Conservation (phyloP, 2,797 vertebrate genomes). For the Eurystomus glaucurus region DNA sequence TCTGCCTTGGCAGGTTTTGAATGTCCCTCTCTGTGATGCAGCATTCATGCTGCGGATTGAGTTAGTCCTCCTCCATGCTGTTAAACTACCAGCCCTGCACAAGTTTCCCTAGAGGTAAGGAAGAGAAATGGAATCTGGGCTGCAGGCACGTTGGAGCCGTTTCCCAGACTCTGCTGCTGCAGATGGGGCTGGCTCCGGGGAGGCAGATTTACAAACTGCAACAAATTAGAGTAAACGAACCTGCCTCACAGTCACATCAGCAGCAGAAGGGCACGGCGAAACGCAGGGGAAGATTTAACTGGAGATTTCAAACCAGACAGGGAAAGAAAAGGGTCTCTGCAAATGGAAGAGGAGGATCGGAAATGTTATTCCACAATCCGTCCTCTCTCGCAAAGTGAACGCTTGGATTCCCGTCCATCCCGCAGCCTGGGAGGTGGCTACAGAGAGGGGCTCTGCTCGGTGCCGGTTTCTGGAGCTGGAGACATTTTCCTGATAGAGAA, state of each 20-base stretch:
- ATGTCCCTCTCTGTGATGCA: not conserved
- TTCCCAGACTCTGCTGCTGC: constrained; percentile 45
- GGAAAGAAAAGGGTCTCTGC: not conserved
- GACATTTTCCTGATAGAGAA: not conserved
- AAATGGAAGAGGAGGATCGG: not conserved
- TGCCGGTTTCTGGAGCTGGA: not conserved
- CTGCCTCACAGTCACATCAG: not conserved
- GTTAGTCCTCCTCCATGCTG: not conserved
- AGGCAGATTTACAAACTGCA: constrained; percentile 64
- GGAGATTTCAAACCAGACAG: not conserved
- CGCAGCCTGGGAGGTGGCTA: not conserved
- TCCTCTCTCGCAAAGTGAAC: not conserved
- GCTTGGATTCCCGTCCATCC: fast-evolving
- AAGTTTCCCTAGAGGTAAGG: constrained; percentile 37
- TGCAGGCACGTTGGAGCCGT: not conserved
- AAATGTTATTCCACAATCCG: not conserved
- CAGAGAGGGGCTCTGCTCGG: not conserved
- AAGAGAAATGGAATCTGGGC: constrained; percentile 8
- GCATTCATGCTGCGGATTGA: not conserved
- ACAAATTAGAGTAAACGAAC: constrained; percentile 28
- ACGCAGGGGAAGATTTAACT: not conserved
- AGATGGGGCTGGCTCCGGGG: constrained; percentile 39
- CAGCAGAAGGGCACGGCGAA: not conserved
- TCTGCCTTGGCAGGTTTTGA: not conserved
- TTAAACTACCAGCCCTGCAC: not conserved